Base-by-base conservation (phyloP, 1,140 invertebrate genomes). In the Thaumetopoea pityocampa region DNA sequence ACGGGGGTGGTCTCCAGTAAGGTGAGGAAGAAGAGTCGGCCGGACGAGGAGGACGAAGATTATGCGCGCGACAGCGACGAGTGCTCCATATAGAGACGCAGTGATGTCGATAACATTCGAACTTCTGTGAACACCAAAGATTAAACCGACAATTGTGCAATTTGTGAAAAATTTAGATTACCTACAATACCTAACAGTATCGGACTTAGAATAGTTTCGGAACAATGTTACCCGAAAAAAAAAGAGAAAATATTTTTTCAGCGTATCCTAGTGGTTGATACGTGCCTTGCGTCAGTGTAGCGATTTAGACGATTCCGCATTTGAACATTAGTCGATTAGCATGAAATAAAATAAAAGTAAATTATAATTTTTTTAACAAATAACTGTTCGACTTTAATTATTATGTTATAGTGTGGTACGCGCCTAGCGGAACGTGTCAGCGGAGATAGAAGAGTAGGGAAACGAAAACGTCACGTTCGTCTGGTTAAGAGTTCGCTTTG, bases 61-160 rank as follows among this genome's bases (percentile, higher is more conserved):
- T 87, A 88, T 54, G 88, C 88, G 11, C 79, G 85, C 4, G 88
- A 89, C 51, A 88, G 87, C 55, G 88, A 89, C 54, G 88, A 89
- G 44, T 89, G 88, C 60, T 86, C 85, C 51, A 86, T 86, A 56
- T 86, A 82, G 68, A 42, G 10, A 18, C 16, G 15, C 19, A 20
- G 41, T 49, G 35, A 29, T 53, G 36, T 42, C 41, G 38, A n/a
- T n/a, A n/a, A n/a, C n/a, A n/a, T n/a, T n/a, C n/a, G n/a, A n/a
- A n/a, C n/a, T 55, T 48, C 48, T 55, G 55, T 59, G 49, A 65
- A 67, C 61, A 57, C 67, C 67, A 71, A 73, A 71, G 67, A 72
- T 68, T 8, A 36, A 55, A 48, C n/a, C 46, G 32, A 50, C 41
- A 40, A 43, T 44, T 44, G 54, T 67, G 57, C 54, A 67, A 60